Evolutionary conservation across 2,797 vertebrate species (phyloP), one percentile per base, ranked within the genome.

Genomic region (Mormyrops attenuatus): DNA sequence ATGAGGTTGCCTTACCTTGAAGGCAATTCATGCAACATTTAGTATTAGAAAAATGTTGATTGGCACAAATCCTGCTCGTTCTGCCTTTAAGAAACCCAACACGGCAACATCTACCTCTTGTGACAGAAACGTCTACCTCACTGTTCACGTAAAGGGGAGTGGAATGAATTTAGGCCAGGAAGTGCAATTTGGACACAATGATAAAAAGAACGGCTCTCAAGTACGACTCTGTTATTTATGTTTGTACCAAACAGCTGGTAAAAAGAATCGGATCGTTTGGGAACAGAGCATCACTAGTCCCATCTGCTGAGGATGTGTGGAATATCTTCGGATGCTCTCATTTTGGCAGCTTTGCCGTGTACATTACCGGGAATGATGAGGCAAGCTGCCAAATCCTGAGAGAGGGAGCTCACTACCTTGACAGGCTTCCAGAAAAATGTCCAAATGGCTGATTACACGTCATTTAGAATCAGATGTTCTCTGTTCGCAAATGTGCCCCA

Each of bases 211-310:
- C 5, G 41, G 41, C 3, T 41, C 41, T 41, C 7, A 50, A 50
- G 7, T 9, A 50, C 8, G 8, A 49, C 49, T 52, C 9, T 0
- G 50, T 52, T 52, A 13, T 13, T 52, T 52, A 15, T 53, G 52
- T 53, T 15, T 53, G 11, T 53, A 13, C 13, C 52, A 53, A 52
- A 15, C 13, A 53, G 52, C 52, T 13, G 50, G 50, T 50, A 22
- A 34, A 69, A 69, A 69, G 26, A 69, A 69, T 34, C 3, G 0
- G 1, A 34, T 34, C 11, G 63, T 69, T 15, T 26, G 26, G 93
- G 96, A 2, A 97, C 96, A 85, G 94, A 96, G 94, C 98, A 98
- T 77, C 95, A 95, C 87, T 93, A 91, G 91, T 96, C 93, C 30
- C 96, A 95, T 84, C 93, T 95, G 34, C 88, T 94, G 91, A 95